phyloP scores from a whole-genome alignment of 2,797 vertebrate genomes.

The Sebastes reedi region DNA sequence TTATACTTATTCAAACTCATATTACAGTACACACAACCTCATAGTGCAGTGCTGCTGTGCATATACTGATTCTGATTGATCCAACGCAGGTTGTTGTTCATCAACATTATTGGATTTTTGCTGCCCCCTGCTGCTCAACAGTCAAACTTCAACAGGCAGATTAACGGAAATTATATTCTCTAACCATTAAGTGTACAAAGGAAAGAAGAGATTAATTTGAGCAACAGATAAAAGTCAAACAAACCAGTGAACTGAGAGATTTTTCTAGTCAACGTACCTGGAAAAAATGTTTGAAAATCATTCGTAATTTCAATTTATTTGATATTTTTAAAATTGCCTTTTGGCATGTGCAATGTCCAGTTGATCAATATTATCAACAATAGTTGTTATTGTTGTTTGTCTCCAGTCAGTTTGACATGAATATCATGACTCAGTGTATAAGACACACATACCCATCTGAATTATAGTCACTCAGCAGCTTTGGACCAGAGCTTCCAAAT shows the following conservation, averaged over 20 bases:
- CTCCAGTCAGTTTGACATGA: not conserved
- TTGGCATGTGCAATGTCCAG: not conserved
- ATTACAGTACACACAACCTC: not conserved
- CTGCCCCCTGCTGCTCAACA: constrained; percentile 75
- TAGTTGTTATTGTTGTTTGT: not conserved
- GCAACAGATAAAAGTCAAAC: not conserved
- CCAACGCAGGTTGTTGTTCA: not conserved
- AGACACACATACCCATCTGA: constrained; percentile 37
- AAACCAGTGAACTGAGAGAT: not conserved
- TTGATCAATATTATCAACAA: not conserved
- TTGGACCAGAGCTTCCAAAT: constrained; percentile 36
- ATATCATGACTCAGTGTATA: constrained; percentile 17
- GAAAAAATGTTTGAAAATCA: not conserved
- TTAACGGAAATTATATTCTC: not conserved
- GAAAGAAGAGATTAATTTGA: not conserved
- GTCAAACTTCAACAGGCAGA: constrained; percentile 37
- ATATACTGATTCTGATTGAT: not conserved
- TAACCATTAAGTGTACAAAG: not conserved
- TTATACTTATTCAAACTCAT: not conserved
- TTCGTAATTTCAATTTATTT: not conserved
- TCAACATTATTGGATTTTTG: constrained; percentile 49
- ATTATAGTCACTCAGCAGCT: constrained; percentile 43
- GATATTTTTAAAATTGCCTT: not conserved
- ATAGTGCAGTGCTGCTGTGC: not conserved
- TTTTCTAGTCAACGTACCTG: not conserved